A percentile compares a stretch with the other conserved stretches of the same genome.
Evolutionary conservation across 1,140 invertebrate species (phyloP).

Genomic region (Panagrolaimus sp.): DNA sequence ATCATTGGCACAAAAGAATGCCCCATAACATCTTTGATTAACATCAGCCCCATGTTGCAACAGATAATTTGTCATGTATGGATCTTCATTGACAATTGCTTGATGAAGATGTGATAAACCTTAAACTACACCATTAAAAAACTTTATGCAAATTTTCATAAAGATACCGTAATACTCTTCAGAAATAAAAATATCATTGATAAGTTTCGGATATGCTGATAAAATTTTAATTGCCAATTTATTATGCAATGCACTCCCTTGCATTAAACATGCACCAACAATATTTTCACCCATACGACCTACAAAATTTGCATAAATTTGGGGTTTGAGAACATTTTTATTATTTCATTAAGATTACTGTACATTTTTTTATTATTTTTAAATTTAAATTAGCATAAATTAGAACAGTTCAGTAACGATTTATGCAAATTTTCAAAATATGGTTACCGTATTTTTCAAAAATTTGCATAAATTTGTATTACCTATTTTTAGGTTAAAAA

Average conservation of each 20-base stretch:
- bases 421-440: too few relatives aligned
- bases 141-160: too few relatives aligned
- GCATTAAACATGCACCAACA: slow-evolving; percentile 84
- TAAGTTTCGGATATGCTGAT: slow-evolving; percentile 81
- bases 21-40: slow-evolving; percentile 82
- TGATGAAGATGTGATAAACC: slow-evolving; percentile 71
- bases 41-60: slow-evolving; percentile 83
- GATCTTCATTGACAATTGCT: slow-evolving; percentile 95
- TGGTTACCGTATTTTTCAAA: too few relatives aligned
- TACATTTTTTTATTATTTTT: too few relatives aligned
- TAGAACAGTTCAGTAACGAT: too few relatives aligned
- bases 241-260: slow-evolving; percentile 80
- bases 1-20: slow-evolving; percentile 94
- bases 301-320: too few relatives aligned
- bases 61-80: slow-evolving; percentile 89
- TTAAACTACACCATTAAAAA: too few relatives aligned
- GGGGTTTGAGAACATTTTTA: too few relatives aligned
- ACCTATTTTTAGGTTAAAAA: too few relatives aligned
- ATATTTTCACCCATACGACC: slow-evolving; percentile 87
- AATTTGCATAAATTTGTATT: too few relatives aligned
- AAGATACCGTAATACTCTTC: slow-evolving; percentile 89
- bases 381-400: too few relatives aligned
- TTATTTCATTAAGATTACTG: too few relatives aligned
- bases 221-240: slow-evolving; percentile 85
- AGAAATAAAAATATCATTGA: slow-evolving; percentile 88